Base-by-base conservation (phyloP, 2,113 vertebrate species). In the Theristicus caerulescens region DNA sequence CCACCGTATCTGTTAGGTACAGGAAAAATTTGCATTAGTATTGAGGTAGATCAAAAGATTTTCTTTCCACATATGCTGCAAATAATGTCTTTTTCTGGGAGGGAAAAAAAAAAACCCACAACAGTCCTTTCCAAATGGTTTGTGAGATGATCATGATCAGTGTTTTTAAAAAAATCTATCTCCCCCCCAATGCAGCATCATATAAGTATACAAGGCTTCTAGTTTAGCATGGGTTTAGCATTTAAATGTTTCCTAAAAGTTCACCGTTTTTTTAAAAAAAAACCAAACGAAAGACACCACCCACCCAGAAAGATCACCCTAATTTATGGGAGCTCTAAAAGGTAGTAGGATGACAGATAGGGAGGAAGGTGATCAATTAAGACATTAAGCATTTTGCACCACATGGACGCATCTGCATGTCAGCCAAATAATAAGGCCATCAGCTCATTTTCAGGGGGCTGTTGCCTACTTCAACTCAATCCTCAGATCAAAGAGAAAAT, bases 321-420 rank as follows among this genome's bases (percentile, higher is more conserved):
- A 42, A 85, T 80, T 84, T 76, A 57, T 34, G 66, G 82, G 81
- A 90, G 88, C 66, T 57, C 76, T 84, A 87, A 92, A 97, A 95
- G 95, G 93, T 77, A 92, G 59, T 54, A 74, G 94, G 96, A 96
- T 97, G 98, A 96, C 91, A 98, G 98, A 84, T 58, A 96, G 98
- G 97, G 97, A 97, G 98, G 98, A 99, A 99, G 99, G 99, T 98
- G 98, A 99, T 98, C 99, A 99, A 99, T 99, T 99, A 99, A 99
- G 99, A 99, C 99, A 99, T 99, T 99, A 99, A 99, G 99, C 97
- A 98, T 99, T 99, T 99, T 99, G 99, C 98, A 98, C 98, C 98
- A 98, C 99, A 99, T 97, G 98, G 98, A 96, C 92, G 88, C 98
- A 98, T 99, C 98, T 99, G 98, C 98, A 99, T 99, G 99, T 98